Percentiles rank a stretch among this genome's conserved stretches.
These are phyloP conservation scores for Cephalopterus ornatus DNA, from an alignment of 2,113 vertebrate genomes.

Conservation along the genomic window DNA sequence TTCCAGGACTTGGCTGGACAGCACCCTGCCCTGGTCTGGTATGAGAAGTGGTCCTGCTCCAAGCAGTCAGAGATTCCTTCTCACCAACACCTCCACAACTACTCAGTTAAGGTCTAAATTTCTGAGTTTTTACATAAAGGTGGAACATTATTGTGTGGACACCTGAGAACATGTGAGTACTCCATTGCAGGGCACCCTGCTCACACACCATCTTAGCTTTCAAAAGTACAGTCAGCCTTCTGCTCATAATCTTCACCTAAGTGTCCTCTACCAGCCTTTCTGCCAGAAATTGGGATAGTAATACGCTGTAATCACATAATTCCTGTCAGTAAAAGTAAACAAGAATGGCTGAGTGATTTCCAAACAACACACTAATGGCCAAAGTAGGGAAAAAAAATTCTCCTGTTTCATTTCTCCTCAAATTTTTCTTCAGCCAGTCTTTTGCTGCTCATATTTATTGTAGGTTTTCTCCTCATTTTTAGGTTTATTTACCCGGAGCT, in stretches of 20 bases:
- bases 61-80: background rate
- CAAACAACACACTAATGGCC: slow-evolving; percentile 47
- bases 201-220: background rate
- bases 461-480: slow-evolving; percentile 28
- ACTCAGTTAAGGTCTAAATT: background rate
- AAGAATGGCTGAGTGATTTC: slow-evolving; percentile 56
- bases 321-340: slow-evolving; percentile 66
- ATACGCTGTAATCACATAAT: slow-evolving; percentile 59
- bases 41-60: background rate
- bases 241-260: slow-evolving; percentile 19
- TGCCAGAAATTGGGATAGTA: slow-evolving; percentile 31
- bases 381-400: background rate
- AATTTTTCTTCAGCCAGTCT: slow-evolving; percentile 14
- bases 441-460: slow-evolving; percentile 34
- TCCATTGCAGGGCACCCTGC: background rate
- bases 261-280: slow-evolving; percentile 9
- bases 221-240: background rate
- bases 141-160: background rate
- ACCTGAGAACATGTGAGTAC: background rate
- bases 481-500: slow-evolving; percentile 60
- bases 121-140: background rate
- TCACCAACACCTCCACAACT: background rate
- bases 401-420: background rate
- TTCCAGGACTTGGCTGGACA: background rate
- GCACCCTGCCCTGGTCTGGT: background rate